Evolutionary conservation across 2,113 vertebrate species (phyloP).

Genomic region (Balaenoptera acutorostrata): DNA sequence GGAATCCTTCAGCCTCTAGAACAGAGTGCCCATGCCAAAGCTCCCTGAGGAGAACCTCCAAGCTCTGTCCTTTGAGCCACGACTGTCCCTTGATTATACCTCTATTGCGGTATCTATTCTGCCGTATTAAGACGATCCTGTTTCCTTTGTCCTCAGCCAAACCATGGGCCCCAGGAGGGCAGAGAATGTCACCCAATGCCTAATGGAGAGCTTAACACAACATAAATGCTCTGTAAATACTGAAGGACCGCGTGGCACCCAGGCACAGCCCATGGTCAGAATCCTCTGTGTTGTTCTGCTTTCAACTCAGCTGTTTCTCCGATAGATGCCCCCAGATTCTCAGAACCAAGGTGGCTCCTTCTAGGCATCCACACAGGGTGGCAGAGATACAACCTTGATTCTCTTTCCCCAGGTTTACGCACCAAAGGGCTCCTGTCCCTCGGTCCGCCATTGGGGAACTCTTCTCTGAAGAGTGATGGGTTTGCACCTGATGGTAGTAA

Average conservation of each 20-base stretch:
- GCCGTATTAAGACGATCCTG: background rate
- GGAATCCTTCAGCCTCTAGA: background rate
- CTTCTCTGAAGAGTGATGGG: background rate
- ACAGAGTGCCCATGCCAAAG: background rate
- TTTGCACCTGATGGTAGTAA: background rate
- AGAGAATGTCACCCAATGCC: background rate
- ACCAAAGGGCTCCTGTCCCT: background rate
- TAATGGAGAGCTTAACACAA: background rate
- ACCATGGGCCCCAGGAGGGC: background rate
- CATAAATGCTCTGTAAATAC: background rate
- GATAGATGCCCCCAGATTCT: background rate
- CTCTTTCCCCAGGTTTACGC: background rate
- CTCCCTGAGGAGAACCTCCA: rapidly evolving
- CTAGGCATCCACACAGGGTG: background rate
- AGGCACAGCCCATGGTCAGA: background rate
- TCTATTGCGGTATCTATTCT: background rate
- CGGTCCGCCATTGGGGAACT: rapidly evolving
- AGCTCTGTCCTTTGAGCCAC: background rate
- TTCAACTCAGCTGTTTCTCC: background rate
- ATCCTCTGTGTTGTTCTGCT: background rate
- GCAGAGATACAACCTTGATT: background rate
- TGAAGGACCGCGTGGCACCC: background rate
- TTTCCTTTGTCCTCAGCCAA: background rate
- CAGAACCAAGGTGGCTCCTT: background rate
- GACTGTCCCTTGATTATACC: background rate